phyloP scores from a whole-genome alignment of 2,113 vertebrate species.

The Phaethornis superciliosus region DNA sequence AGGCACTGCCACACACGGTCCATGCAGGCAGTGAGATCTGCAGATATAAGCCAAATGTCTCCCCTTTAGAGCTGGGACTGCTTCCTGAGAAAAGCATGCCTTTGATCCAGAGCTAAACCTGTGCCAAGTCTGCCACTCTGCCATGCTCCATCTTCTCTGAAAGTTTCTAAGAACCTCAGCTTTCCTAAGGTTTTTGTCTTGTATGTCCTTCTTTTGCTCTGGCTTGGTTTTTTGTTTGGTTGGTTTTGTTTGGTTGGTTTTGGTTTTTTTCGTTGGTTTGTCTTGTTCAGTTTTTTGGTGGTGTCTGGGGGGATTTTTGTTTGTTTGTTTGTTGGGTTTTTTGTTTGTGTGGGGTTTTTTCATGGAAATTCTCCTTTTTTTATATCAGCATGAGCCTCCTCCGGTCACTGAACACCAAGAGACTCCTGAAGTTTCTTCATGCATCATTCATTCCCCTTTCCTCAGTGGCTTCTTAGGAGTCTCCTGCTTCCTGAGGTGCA shows the following conservation, averaged over 20 bases:
- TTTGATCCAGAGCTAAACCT: not conserved
- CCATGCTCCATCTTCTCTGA: not conserved
- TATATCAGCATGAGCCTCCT: not conserved
- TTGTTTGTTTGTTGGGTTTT: too few species aligned
- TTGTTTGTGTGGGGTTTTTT: not conserved
- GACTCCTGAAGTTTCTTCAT: not conserved
- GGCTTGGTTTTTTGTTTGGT: too few species aligned
- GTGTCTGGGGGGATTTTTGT: too few species aligned
- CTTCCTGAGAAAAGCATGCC: not conserved
- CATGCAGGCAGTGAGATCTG: not conserved
- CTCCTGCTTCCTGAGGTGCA: not conserved
- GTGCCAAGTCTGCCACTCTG: not conserved
- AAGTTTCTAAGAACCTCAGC: not conserved
- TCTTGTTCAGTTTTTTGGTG: too few species aligned
- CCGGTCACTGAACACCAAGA: not conserved
- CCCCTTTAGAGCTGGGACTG: not conserved
- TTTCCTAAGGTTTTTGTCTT: not conserved
- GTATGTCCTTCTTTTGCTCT: not conserved
- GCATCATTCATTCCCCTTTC: not conserved
- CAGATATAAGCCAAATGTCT: not conserved
- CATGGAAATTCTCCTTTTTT: not conserved
- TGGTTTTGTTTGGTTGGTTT: too few species aligned
- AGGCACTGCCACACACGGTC: not conserved
- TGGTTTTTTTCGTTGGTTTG: too few species aligned
- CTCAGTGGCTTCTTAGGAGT: not conserved